Conservation (phyloP, 2,888 invertebrate genomes). For the Drosophila maculinotata region DNA sequence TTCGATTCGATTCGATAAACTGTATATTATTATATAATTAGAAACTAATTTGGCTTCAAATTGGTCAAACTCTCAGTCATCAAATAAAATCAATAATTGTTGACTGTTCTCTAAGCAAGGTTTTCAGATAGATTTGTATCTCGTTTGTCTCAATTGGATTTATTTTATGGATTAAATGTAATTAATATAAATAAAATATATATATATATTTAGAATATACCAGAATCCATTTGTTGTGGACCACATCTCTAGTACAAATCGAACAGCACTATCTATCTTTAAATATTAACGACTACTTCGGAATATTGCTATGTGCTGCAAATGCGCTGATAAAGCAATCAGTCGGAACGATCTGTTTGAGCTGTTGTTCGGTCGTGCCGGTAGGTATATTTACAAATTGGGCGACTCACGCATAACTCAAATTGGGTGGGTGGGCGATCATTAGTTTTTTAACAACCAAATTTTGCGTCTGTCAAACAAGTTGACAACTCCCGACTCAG, state of each 20-base stretch:
- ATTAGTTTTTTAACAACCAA: conserved; percentile 56
- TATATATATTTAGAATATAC: no score
- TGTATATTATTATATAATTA: no score
- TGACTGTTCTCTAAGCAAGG: no score
- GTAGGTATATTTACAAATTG: conserved; percentile 35
- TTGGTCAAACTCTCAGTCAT: no score
- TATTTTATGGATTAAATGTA: no score
- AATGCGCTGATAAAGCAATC: conserved; percentile 23
- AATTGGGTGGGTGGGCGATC: conserved; percentile 38
- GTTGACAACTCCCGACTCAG: conserved; percentile 53
- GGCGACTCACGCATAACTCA: conserved; percentile 47
- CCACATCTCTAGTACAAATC: neutral
- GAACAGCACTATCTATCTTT: neutral
- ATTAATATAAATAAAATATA: no score
- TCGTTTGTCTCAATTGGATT: no score
- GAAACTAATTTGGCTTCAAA: no score
- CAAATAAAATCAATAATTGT: no score
- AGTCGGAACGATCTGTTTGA: conserved; percentile 4
- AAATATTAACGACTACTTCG: neutral
- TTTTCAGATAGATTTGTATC: no score
- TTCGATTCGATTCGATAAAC: no score
- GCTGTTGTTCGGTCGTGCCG: neutral
- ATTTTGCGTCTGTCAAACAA: conserved; percentile 48
- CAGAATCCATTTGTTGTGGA: neutral
- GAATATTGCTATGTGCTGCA: neutral